Evolutionary conservation across 2,797 vertebrate species (phyloP).

Genomic region (Sylvilagus floridanus): DNA sequence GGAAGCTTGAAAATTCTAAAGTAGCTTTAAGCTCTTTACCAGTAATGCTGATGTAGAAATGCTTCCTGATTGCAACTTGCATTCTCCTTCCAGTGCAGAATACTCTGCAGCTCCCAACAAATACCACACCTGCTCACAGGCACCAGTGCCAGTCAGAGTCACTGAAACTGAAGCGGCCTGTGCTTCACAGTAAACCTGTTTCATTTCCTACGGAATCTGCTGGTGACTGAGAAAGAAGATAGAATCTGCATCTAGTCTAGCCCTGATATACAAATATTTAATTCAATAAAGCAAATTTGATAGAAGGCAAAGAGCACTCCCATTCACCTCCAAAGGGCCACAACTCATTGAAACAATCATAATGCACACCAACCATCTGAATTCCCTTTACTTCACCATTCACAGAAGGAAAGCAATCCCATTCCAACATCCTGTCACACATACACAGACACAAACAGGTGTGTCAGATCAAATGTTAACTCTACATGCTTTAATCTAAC

Average conservation of each 20-base stretch:
- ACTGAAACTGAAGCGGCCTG: neutral
- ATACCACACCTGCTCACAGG: neutral
- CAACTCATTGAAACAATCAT: neutral
- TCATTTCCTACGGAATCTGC: neutral
- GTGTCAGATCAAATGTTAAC: neutral
- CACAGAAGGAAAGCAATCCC: neutral
- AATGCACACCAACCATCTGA: neutral
- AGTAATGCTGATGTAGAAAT: neutral
- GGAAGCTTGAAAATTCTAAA: neutral
- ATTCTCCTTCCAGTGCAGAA: neutral
- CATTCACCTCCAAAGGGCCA: neutral
- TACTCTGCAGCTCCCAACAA: neutral
- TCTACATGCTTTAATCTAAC: neutral
- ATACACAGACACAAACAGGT: neutral
- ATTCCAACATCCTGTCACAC: neutral
- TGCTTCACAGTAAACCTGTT: neutral
- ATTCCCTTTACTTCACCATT: neutral
- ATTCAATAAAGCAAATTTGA: neutral
- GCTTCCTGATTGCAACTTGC: neutral
- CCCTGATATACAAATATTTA: neutral
- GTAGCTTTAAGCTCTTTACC: neutral
- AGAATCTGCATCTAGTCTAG: neutral
- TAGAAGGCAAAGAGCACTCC: neutral
- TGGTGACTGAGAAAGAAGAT: neutral
- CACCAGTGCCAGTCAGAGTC: neutral